Evolutionary conservation across 2,888 invertebrate genomes (phyloP).

Genomic region (Lithophane socia): DNA sequence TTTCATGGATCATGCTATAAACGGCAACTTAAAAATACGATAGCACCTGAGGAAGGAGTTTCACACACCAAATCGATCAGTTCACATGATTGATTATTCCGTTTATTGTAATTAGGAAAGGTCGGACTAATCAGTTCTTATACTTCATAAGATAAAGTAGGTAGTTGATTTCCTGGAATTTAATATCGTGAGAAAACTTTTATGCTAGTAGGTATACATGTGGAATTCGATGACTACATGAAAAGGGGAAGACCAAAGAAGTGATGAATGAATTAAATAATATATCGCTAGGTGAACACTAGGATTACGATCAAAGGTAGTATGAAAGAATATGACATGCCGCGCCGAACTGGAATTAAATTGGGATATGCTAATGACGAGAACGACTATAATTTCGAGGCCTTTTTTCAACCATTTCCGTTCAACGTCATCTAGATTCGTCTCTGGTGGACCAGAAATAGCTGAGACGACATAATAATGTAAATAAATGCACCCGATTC

Average conservation of each 20-base stretch:
- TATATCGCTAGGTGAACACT: neutral
- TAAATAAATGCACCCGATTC: slow-evolving; percentile 82
- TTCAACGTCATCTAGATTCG: slow-evolving; percentile 56
- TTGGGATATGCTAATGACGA: neutral
- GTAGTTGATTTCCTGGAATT: neutral
- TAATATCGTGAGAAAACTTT: neutral
- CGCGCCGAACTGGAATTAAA: neutral
- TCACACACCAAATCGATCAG: neutral
- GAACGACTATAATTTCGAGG: neutral
- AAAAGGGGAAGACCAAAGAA: neutral
- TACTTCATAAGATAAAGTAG: neutral
- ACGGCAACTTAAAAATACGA: neutral
- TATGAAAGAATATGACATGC: neutral
- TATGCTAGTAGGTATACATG: neutral
- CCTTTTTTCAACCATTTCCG: neutral
- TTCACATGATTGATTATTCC: neutral
- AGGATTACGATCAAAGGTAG: neutral
- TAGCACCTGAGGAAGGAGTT: neutral
- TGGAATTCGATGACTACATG: neutral
- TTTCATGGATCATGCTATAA: neutral
- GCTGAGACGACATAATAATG: slow-evolving; percentile 81
- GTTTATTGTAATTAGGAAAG: slow-evolving; percentile 6
- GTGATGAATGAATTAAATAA: neutral
- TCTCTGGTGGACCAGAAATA: slow-evolving; percentile 77
- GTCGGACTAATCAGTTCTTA: neutral